These are phyloP conservation scores for Oryzias woworae DNA, from an alignment of 2,113 vertebrate genomes.

Conservation along the genomic window DNA sequence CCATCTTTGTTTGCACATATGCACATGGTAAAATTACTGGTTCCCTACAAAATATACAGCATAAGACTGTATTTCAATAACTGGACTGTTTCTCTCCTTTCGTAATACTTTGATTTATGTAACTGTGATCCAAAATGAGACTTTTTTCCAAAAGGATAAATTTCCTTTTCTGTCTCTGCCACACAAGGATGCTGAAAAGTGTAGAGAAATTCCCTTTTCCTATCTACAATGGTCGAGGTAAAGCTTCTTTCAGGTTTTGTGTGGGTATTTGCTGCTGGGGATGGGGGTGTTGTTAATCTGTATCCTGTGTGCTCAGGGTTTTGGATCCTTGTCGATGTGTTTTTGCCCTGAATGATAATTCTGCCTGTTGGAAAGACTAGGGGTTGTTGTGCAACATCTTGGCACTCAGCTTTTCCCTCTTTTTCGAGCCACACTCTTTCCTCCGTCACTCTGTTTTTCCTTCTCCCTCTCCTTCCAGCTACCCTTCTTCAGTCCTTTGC, in stretches of 20 bases:
- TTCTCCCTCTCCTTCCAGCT: constrained; percentile 50
- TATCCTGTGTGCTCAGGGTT: constrained; percentile 49
- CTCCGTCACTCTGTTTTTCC: constrained; percentile 50
- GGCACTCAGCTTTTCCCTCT: constrained; percentile 62
- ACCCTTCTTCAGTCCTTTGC: constrained; percentile 34
- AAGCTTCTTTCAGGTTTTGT: constrained; percentile 42
- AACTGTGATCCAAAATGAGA: background rate
- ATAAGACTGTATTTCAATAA: too few relatives aligned
- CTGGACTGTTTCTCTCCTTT: background rate
- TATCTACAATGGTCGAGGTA: constrained; percentile 5
- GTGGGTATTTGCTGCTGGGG: constrained; percentile 51
- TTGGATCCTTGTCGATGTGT: constrained; percentile 59
- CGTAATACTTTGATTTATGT: too few relatives aligned
- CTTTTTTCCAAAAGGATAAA: background rate
- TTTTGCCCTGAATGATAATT: constrained; percentile 74
- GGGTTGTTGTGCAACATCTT: constrained; percentile 74
- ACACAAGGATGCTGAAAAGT: background rate
- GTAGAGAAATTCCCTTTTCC: constrained; percentile 1
- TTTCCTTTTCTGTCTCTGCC: background rate
- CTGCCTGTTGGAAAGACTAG: constrained; percentile 70
- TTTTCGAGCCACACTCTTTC: constrained; percentile 67
- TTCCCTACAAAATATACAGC: background rate
- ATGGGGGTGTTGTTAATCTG: constrained; percentile 48
- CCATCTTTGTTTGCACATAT: background rate
- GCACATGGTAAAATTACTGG: background rate